A percentile compares a stretch with the other conserved stretches of the same genome.
These are phyloP conservation scores for Lasioglossum zephyrum DNA, from an alignment of 2,888 invertebrate genomes.

Conservation along the genomic window DNA sequence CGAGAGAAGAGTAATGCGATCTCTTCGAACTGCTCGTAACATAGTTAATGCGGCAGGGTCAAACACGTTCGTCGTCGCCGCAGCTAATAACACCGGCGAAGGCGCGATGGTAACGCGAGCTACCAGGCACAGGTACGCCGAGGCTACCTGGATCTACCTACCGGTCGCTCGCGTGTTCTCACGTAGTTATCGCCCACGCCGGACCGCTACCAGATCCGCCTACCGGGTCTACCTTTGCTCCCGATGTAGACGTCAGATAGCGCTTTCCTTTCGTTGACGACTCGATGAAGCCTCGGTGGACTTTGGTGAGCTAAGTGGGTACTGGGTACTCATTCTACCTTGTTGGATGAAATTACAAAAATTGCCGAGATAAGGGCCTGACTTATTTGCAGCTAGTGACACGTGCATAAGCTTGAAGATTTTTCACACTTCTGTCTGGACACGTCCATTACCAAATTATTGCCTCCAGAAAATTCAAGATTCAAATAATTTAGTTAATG, in stretches of 20 bases:
- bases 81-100: constrained; percentile 56
- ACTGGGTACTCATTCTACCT: not conserved
- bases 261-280: constrained; percentile 7
- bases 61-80: constrained; percentile 35
- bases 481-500: not conserved
- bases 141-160: constrained; percentile 28
- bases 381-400: not conserved
- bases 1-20: constrained; percentile 58
- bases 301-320: not conserved
- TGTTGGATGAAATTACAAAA: not conserved
- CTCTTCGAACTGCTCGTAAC: constrained; percentile 52
- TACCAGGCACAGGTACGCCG: constrained; percentile 39
- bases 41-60: constrained; percentile 57
- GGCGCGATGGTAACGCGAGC: constrained; percentile 55
- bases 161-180: constrained; percentile 60
- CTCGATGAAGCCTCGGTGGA: constrained; percentile 3
- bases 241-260: constrained; percentile 50
- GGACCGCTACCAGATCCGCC: constrained; percentile 56
- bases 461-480: not conserved
- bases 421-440: not conserved
- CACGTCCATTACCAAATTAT: not conserved
- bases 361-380: not conserved
- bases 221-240: constrained; percentile 38
- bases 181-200: constrained; percentile 63
- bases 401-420: not conserved